Conservation (phyloP, 2,888 invertebrate genomes). For the Melikaiella ostensackeni region DNA sequence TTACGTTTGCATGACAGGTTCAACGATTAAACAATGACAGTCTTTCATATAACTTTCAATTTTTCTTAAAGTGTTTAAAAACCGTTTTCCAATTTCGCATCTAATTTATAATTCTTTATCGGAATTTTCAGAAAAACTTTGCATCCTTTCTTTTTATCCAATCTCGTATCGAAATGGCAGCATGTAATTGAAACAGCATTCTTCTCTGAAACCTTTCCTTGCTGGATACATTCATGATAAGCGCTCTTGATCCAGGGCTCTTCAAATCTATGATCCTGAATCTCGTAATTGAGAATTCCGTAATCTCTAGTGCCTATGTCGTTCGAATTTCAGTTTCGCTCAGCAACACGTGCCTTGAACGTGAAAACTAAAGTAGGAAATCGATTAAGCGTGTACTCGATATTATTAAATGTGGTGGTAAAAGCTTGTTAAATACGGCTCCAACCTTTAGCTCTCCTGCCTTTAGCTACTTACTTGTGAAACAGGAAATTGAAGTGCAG, state of each 20-base stretch:
- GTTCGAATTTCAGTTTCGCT: slow-evolving; percentile 16
- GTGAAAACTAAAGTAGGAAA: slow-evolving; percentile 22
- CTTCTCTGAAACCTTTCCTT: background rate
- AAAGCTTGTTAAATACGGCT: slow-evolving; percentile 1
- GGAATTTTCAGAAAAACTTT: background rate
- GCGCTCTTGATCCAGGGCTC: slow-evolving; percentile 63
- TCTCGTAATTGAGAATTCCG: slow-evolving; percentile 64
- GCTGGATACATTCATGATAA: slow-evolving; percentile 60
- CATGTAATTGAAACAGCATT: background rate
- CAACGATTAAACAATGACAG: no score
- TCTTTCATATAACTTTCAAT: no score
- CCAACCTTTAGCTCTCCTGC: background rate
- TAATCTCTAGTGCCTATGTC: slow-evolving; percentile 56
- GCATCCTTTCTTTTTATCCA: background rate
- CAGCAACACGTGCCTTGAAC: slow-evolving; percentile 27
- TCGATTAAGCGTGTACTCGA: slow-evolving; percentile 14
- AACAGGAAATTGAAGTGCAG: slow-evolving; percentile 22
- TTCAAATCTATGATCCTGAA: slow-evolving; percentile 65
- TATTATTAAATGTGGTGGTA: slow-evolving; percentile 20
- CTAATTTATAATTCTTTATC: background rate
- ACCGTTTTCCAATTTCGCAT: background rate
- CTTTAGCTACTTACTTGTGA: background rate
- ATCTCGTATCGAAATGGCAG: background rate
- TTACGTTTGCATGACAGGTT: no score
- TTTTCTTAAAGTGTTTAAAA: no score